phyloP scores from a whole-genome alignment of 1,140 invertebrate species.

The Drosophila repletoides region DNA sequence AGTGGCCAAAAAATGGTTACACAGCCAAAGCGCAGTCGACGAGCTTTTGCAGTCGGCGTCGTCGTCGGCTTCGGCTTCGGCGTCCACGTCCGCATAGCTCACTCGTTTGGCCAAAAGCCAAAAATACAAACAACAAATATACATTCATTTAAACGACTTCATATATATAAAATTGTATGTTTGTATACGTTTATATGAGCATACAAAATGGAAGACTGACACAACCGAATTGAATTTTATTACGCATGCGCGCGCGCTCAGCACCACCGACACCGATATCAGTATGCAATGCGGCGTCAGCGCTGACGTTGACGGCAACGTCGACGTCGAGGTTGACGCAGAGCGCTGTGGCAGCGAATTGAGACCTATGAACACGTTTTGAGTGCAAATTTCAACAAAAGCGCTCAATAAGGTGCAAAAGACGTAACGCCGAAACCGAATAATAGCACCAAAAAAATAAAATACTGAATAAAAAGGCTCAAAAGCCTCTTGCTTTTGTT shows the following conservation, averaged over 20 bases:
- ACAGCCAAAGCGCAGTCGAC: slow-evolving; percentile 47
- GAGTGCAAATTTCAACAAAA: slow-evolving; percentile 59
- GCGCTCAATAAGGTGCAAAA: slow-evolving; percentile 75
- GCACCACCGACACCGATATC: slow-evolving; percentile 15
- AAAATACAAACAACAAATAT: slow-evolving; percentile 19
- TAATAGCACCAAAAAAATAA: slow-evolving; percentile 8
- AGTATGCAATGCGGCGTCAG: slow-evolving; percentile 16
- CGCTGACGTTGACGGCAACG: background rate
- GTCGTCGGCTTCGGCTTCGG: slow-evolving; percentile 15
- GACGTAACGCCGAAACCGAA: slow-evolving; percentile 9
- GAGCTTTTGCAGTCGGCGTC: slow-evolving; percentile 41
- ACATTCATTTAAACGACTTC: background rate
- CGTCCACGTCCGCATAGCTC: slow-evolving; percentile 9
- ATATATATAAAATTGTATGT: background rate
- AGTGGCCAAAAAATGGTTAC: slow-evolving; percentile 82
- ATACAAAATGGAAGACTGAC: slow-evolving; percentile 13
- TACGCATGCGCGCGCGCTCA: slow-evolving; percentile 32
- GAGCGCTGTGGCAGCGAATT: slow-evolving; percentile 4
- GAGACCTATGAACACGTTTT: slow-evolving; percentile 57
- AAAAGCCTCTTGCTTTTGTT: slow-evolving; percentile 19
- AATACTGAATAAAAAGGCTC: slow-evolving; percentile 26
- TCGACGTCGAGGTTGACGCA: background rate
- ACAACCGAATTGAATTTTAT: slow-evolving; percentile 69
- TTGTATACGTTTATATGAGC: background rate
- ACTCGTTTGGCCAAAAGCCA: slow-evolving; percentile 29